Conservation (phyloP, 2,113 vertebrate species). For the Leptodactylus fuscus region DNA sequence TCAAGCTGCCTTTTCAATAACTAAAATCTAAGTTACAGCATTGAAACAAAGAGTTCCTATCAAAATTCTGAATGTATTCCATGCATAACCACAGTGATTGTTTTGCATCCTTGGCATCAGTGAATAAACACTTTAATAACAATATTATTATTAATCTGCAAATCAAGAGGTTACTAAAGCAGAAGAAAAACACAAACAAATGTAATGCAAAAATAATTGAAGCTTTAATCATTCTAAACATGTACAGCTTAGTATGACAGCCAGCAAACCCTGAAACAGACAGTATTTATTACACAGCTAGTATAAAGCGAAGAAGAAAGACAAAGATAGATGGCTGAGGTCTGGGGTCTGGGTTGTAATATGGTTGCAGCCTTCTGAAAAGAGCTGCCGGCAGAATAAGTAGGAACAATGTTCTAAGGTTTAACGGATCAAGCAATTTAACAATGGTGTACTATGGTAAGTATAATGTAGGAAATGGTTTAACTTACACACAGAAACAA, state of each 20-base stretch:
- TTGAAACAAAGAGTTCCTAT: slow-evolving; percentile 7
- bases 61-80: slow-evolving; percentile 20
- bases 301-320: slow-evolving; percentile 17
- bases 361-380: slow-evolving; percentile 9
- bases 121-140: slow-evolving; percentile 47
- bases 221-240: slow-evolving; percentile 47
- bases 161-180: slow-evolving; percentile 38
- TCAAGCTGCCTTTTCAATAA: not conserved
- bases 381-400: slow-evolving; percentile 16
- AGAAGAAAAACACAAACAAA: slow-evolving; percentile 31
- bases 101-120: not conserved
- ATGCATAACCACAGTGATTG: slow-evolving; percentile 5
- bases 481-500: not conserved
- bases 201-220: slow-evolving; percentile 39
- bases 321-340: slow-evolving; percentile 28
- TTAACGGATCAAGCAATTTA: not conserved
- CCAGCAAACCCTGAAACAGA: slow-evolving; percentile 28
- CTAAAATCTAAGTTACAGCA: not conserved
- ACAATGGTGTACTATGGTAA: not conserved
- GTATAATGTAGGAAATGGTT: not conserved
- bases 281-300: slow-evolving; percentile 38
- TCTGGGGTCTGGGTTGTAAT: slow-evolving; percentile 38
- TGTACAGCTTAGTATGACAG: slow-evolving; percentile 44
- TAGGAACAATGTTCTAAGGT: not conserved
- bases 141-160: slow-evolving; percentile 44